These are phyloP conservation scores for Ennomos quercinarius DNA, from an alignment of 2,888 invertebrate species.

Conservation along the genomic window DNA sequence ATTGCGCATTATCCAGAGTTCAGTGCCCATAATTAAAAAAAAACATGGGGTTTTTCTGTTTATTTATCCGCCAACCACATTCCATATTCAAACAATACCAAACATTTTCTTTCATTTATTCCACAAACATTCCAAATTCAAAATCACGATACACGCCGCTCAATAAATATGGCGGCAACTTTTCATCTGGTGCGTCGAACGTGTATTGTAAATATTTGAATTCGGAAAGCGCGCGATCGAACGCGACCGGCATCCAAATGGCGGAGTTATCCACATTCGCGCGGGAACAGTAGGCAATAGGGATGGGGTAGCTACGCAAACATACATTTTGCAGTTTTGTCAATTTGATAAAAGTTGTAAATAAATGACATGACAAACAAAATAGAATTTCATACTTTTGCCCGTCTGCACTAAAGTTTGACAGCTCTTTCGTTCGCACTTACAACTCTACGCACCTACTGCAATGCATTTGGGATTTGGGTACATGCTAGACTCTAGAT, in stretches of 20 bases:
- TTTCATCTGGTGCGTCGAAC: conserved; percentile 43
- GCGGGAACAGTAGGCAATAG: conserved; percentile 42
- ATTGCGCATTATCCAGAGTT: too few species aligned
- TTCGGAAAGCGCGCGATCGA: conserved; percentile 44
- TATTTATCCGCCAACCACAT: not conserved
- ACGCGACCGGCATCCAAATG: conserved; percentile 73
- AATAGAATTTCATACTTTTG: too few species aligned
- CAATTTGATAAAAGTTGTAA: too few species aligned
- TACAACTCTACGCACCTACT: too few species aligned
- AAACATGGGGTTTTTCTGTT: not conserved
- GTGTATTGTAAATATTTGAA: conserved; percentile 49
- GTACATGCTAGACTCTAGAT: too few species aligned
- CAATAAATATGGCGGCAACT: conserved; percentile 46
- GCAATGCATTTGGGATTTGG: too few species aligned
- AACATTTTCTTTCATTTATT: not conserved
- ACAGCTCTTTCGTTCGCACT: too few species aligned
- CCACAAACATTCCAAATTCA: conserved; percentile 24
- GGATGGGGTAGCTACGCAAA: conserved; percentile 21
- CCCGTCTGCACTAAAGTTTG: too few species aligned
- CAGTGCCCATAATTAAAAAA: too few species aligned
- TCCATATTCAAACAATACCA: too few species aligned
- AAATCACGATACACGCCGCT: conserved; percentile 35
- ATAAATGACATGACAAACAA: too few species aligned
- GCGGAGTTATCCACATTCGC: conserved; percentile 67
- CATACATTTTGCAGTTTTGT: conserved; percentile 9